Base-by-base conservation (phyloP, 2,888 invertebrate species). In the Eulithis testata region DNA sequence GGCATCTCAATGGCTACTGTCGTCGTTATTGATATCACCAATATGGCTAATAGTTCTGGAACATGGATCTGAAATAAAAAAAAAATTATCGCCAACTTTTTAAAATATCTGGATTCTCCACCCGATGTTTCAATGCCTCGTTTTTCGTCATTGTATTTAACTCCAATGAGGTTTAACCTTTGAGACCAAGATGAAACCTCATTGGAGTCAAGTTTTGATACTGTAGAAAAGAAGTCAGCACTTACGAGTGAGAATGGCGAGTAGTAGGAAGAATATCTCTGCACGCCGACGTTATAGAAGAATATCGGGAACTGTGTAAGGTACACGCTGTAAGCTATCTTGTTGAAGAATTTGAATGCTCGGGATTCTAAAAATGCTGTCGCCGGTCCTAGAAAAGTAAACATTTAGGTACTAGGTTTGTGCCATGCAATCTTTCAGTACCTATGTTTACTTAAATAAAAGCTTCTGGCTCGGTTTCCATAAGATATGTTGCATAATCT, bases 271-370 rank as follows among this genome's bases (percentile, higher is more conserved):
- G 94, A 78, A 67, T 91, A 87, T 70, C 93, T 90, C 72, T 93
- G 93, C 3, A 91, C 81, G 0, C 95, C 95, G n/a, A 95, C 94
- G 71, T 94, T 94, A 83, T 94, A 95, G 85, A 95, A 95, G 83
- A 94, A 95, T 66, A 95, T 91, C 0, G 95, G 95, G 82, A 95
- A 95, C 82, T 95, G 95, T 6, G 94, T 93, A 31, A 95, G 85
- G 80, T 95, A 95, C 6, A 95, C 90, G 52, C 94, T 90, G 80
- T 95, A 95, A 4, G 94, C 91, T 45, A 95, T 93, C 80, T 94
- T 94, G 59, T 94, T 94, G 81, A 94, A 94, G 76, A 94, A 89
- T 76, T 91, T 90, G 78, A 95, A 95, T 63, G 93, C 87, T 68
- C 86, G 84, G 80, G 94, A 94, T 36, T 93, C 93, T 11, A 95